Percentiles rank a stretch among this genome's conserved stretches.
Conservation (phyloP, 2,888 invertebrate genomes). For the Eilema caniola region DNA sequence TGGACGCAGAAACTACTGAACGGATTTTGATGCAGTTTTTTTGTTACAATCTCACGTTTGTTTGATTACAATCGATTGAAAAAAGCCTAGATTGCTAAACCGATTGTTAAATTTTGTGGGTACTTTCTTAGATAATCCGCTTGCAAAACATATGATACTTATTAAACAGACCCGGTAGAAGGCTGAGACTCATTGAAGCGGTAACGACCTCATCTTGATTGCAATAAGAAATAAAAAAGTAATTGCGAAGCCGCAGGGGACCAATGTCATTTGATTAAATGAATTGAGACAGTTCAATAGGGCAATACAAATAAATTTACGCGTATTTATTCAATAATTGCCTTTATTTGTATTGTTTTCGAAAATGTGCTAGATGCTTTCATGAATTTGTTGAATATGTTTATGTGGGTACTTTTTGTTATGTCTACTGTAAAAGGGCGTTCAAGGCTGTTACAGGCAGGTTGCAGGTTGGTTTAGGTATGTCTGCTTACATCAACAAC, state of each 20-base stretch:
- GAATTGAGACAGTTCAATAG: background rate
- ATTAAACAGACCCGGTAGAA: background rate
- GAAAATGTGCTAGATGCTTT: no score
- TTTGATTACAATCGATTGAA: no score
- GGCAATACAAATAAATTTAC: background rate
- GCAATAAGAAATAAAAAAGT: background rate
- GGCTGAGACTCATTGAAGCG: background rate
- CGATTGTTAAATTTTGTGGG: background rate
- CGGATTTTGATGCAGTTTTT: no score
- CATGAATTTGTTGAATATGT: no score
- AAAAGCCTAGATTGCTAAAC: no score
- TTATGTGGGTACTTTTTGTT: no score
- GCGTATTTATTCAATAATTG: background rate
- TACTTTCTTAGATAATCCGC: background rate
- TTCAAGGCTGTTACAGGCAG: background rate
- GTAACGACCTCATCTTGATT: background rate
- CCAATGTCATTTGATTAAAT: conserved; percentile 2
- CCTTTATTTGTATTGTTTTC: no score
- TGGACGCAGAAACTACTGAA: no score
- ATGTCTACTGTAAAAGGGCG: no score
- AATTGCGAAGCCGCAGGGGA: background rate
- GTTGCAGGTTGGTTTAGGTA: no score
- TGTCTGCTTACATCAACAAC: background rate
- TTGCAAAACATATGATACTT: background rate
- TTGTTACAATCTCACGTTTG: no score